These are phyloP conservation scores for Festucalex cinctus DNA, from an alignment of 2,113 vertebrate species.

Conservation along the genomic window DNA sequence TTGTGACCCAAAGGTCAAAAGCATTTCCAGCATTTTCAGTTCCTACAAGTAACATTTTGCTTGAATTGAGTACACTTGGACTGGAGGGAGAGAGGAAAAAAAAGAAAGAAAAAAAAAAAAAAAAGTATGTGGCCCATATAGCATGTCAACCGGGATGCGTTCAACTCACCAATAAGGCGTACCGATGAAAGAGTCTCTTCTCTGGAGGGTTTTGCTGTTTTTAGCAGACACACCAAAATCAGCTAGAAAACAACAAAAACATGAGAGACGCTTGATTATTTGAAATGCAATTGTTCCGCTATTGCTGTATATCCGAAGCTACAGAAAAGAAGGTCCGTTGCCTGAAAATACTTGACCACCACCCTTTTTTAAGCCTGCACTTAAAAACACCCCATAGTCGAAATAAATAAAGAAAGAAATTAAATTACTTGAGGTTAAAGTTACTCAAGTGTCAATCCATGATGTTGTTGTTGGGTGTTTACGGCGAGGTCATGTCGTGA, in stretches of 20 bases:
- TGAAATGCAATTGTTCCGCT: no score
- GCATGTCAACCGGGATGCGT: neutral
- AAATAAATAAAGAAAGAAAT: no score
- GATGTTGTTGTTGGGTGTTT: no score
- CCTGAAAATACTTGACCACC: no score
- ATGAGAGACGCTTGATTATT: neutral
- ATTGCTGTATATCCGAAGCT: no score
- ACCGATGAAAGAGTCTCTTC: slow-evolving; percentile 92
- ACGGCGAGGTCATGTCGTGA: neutral
- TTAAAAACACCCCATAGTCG: no score
- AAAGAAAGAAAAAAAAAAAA: neutral
- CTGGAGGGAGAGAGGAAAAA: neutral
- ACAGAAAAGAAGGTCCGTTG: no score
- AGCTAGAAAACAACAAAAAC: slow-evolving; percentile 69
- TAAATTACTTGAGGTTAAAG: no score
- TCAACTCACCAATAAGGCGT: slow-evolving; percentile 94
- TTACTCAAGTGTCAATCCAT: no score
- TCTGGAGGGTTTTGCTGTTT: slow-evolving; percentile 91
- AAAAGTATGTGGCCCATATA: neutral
- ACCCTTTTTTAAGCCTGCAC: no score
- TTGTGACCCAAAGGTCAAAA: neutral
- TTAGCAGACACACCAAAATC: slow-evolving; percentile 98
- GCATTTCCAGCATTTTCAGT: neutral
- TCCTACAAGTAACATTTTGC: neutral
- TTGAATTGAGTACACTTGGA: neutral